A percentile compares a stretch with the other conserved stretches of the same genome.
Conservation (phyloP, 1,140 invertebrate genomes). For the Leptoteleia sp. region DNA sequence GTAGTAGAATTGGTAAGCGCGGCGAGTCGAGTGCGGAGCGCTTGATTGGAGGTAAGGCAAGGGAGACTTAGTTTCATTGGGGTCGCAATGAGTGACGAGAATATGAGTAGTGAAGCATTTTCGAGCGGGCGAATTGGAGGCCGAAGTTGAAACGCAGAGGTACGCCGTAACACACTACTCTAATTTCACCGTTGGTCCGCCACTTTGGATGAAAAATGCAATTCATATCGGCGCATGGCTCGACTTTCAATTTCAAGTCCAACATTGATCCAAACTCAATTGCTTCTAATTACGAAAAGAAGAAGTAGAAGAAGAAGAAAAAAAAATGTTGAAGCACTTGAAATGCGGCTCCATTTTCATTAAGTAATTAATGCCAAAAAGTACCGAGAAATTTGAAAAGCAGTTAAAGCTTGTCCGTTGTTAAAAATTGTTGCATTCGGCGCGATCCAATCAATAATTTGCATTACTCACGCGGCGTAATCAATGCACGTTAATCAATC, state of each 20-base stretch:
- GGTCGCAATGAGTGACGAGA: constrained; percentile 58
- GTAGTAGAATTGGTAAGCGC: constrained; percentile 47
- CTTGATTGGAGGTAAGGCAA: constrained; percentile 37
- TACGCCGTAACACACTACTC: constrained; percentile 50
- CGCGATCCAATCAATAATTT: too few species aligned
- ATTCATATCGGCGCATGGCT: constrained; percentile 51
- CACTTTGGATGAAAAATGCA: constrained; percentile 38
- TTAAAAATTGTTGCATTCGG: too few species aligned
- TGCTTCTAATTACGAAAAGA: constrained; percentile 47
- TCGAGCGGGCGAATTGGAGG: constrained; percentile 46
- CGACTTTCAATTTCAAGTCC: constrained; percentile 40
- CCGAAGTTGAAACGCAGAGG: constrained; percentile 45
- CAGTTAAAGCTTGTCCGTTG: too few species aligned
- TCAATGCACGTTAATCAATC: too few species aligned
- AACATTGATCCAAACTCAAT: constrained; percentile 39
- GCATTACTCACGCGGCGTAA: too few species aligned
- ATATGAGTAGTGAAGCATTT: constrained; percentile 55
- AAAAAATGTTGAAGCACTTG: constrained; percentile 18
- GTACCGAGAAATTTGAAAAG: too few species aligned
- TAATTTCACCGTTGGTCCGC: constrained; percentile 37
- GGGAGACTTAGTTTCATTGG: constrained; percentile 57
- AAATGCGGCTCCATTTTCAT: background rate
- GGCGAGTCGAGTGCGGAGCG: constrained; percentile 24
- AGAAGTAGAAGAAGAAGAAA: background rate
- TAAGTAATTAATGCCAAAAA: too few species aligned